Base-by-base conservation (phyloP, 1,140 invertebrate genomes). In the Aphelenchoides fujianensis region DNA sequence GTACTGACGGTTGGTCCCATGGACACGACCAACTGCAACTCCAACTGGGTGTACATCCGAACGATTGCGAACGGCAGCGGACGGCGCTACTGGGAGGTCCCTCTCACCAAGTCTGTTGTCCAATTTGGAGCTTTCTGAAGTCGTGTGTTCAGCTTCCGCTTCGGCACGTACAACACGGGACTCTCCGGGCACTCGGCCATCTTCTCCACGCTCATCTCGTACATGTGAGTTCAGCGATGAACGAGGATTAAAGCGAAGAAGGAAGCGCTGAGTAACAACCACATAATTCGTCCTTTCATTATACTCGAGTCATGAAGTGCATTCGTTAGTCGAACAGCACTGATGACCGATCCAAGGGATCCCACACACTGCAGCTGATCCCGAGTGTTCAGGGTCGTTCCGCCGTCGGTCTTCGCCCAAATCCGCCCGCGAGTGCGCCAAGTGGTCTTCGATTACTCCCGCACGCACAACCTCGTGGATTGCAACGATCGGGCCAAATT, bases 381-480 rank as follows among this genome's bases (percentile, higher is more conserved):
- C n/a, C n/a, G n/a, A n/a, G n/a, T n/a, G n/a, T n/a, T n/a, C n/a
- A n/a, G n/a, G n/a, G 34, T 59, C 19, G 55, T 59, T 5, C 55
- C 55, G 5, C 5, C 5, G 5, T 27, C 5, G 12, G 23, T 59
- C 5, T 59, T 59, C 55, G 34, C 55, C 34, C 5, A 5, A 23
- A 59, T 59, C 23, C 55, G 55, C 28, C 19, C 55, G 19, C 23
- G 5, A 5, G 55, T 59, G 12, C 5, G 55, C 7, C 55, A 59
- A 59, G 55, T 59, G 19, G 31, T 63, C 3, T 66, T 36, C 31
- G 63, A 66, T 3, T 66, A 36, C 63, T 32, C 27, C 16, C 53
- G 16, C 16, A 30, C 63, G 2, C 63, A 66, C 36, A 37, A 66
- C 31, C 32, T 66, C 0, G 36, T 66, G 9, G 34, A 66, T 30